Evolutionary conservation across 2,113 vertebrate species (phyloP).

Genomic region (Ornithorhynchus anatinus): DNA sequence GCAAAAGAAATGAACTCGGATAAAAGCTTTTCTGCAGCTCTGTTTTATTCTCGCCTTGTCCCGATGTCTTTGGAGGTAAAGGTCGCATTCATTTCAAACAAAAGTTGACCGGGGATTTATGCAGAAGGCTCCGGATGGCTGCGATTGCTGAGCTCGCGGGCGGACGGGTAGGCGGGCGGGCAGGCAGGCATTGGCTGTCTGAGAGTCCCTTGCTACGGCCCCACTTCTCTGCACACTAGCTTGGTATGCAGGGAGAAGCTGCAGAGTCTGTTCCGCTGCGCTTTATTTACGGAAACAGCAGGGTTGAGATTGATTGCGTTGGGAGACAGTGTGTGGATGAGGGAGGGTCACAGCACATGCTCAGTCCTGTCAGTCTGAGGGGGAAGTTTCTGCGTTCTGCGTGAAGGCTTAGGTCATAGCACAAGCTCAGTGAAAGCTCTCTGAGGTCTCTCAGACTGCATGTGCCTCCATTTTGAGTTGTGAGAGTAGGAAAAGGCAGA

Average conservation of each 20-base stretch:
- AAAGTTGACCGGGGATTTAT: background rate
- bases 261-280: slow-evolving; percentile 70
- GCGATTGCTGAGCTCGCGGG: rapidly evolving
- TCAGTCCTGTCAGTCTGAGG: slow-evolving; percentile 87
- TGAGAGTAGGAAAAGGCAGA: slow-evolving; percentile 81
- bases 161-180: too few species aligned
- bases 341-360: slow-evolving; percentile 98
- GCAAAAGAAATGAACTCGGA: background rate
- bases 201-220: slow-evolving; percentile 67
- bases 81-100: background rate
- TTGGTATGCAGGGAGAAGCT: slow-evolving; percentile 77
- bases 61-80: background rate
- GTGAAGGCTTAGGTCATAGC: slow-evolving; percentile 97
- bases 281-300: slow-evolving; percentile 86
- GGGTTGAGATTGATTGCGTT: slow-evolving; percentile 76
- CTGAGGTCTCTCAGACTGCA: slow-evolving; percentile 80
- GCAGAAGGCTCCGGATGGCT: rapidly evolving
- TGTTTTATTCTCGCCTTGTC: background rate
- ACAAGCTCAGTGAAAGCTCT: slow-evolving; percentile 92
- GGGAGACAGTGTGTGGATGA: slow-evolving; percentile 60
- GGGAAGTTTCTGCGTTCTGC: slow-evolving; percentile 89
- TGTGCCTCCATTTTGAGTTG: slow-evolving; percentile 98
- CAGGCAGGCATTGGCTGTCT: slow-evolving; percentile 73
- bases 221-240: slow-evolving; percentile 70
- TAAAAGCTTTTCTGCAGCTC: background rate